phyloP scores from a whole-genome alignment of 2,888 invertebrate genomes.

The Rhamphomyia laevipes region DNA sequence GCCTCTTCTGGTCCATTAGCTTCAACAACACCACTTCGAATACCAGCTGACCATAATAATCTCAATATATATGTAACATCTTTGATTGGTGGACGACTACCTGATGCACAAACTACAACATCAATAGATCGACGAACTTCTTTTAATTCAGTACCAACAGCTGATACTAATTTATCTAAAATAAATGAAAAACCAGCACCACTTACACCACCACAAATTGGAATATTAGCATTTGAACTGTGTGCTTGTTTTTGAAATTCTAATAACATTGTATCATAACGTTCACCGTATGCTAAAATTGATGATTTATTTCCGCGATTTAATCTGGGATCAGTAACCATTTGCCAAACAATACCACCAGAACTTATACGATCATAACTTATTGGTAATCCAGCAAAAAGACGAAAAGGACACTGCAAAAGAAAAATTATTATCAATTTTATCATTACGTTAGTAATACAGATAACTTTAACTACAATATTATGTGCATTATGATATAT shows the following conservation, averaged over 20 bases:
- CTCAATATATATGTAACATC: slow-evolving; percentile 43
- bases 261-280: slow-evolving; percentile 73
- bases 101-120: slow-evolving; percentile 55
- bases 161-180: slow-evolving; percentile 61
- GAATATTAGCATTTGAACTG: slow-evolving; percentile 28
- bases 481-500: slow-evolving; percentile 25
- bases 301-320: slow-evolving; percentile 42
- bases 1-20: slow-evolving; percentile 50
- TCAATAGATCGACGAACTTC: slow-evolving; percentile 46
- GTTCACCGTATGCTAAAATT: slow-evolving; percentile 77
- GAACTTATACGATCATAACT: slow-evolving; percentile 42
- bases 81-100: slow-evolving; percentile 44
- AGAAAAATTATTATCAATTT: background rate
- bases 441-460: no score
- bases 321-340: slow-evolving; percentile 33
- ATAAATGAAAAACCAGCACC: slow-evolving; percentile 80
- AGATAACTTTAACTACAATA: no score
- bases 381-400: slow-evolving; percentile 39
- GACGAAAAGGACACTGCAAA: slow-evolving; percentile 45
- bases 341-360: slow-evolving; percentile 50
- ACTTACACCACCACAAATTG: slow-evolving; percentile 27
- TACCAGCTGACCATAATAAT: slow-evolving; percentile 61
- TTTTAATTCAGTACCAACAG: slow-evolving; percentile 43
- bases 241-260: slow-evolving; percentile 47
- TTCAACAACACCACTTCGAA: slow-evolving; percentile 52